Conservation (phyloP, 1,140 invertebrate genomes). For the Drosophila gunungcola region DNA sequence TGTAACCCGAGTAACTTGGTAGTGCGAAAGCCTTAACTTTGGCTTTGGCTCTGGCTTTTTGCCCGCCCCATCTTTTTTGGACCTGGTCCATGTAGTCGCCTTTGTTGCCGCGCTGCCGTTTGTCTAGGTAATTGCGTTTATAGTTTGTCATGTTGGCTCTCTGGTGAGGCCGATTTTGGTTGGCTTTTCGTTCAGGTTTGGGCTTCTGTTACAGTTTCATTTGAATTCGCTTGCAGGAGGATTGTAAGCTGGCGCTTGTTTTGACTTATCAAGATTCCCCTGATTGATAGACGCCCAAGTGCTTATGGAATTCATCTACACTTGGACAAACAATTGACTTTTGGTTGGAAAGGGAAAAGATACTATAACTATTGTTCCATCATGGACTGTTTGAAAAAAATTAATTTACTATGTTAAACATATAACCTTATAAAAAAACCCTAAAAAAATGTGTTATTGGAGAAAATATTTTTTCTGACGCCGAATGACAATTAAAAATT, state of each 20-base stretch:
- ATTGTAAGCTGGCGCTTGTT: conserved; percentile 65
- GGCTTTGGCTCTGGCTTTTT: conserved; percentile 26
- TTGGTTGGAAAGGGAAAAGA: neutral
- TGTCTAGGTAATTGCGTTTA: conserved; percentile 78
- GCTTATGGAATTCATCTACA: neutral
- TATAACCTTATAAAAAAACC: too few species aligned
- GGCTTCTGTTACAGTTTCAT: conserved; percentile 59
- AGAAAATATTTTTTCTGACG: too few species aligned
- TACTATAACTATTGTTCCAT: too few species aligned
- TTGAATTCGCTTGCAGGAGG: neutral
- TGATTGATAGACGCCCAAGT: conserved; percentile 41
- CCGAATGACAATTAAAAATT: too few species aligned
- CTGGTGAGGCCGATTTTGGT: conserved; percentile 7
- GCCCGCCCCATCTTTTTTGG: neutral
- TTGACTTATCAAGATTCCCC: conserved; percentile 58
- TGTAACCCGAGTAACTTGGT: conserved; percentile 84
- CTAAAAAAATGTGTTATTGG: too few species aligned
- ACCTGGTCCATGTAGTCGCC: conserved; percentile 56
- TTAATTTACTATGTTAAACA: too few species aligned
- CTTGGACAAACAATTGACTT: neutral
- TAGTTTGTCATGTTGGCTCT: conserved; percentile 66
- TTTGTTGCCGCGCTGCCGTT: conserved; percentile 61
- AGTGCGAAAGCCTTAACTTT: conserved; percentile 40
- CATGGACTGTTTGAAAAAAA: too few species aligned
- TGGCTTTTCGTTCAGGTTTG: conserved; percentile 4